Evolutionary conservation across 2,797 vertebrate species (phyloP), one percentile per base, ranked within the genome.

Genomic region (Karalla daura): DNA sequence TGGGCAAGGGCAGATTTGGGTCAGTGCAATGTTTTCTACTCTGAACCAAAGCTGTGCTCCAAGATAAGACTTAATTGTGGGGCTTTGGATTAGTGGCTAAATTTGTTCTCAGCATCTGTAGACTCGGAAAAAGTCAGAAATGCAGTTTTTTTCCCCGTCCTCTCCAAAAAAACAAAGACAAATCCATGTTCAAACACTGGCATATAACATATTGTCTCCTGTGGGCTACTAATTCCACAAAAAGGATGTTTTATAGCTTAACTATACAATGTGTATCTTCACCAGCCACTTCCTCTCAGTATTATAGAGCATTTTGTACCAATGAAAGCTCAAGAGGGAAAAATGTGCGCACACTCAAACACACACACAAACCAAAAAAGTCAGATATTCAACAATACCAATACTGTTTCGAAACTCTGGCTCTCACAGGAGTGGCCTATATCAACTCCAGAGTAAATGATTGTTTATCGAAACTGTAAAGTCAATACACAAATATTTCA

Each of bases 21-120:
- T 78, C 78, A 76, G 79, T 77, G 71, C 66, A 56, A 76, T 73
- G 76, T 71, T 86, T 82, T 72, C 30, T 50, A 32, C 78, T 82
- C 51, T 47, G 50, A 14, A 24, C 64, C 46, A 51, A 85, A 61
- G 76, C 76, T 79, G 72, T 28, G 73, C 51, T 69, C 50, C 7
- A 47, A 86, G 84, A 87, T 85, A 74, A 81, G 55, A 64, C 40
- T 45, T 68, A 74, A 84, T 80, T 70, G 63, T 51, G 52, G 41
- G 36, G 40, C 40, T 76, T 80, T 80, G 68, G 63, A 65, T 56
- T 63, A 37, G 61, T 53, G 41, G 62, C 45, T 52, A 21, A 43
- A 64, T 61, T 63, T 62, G 18, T 60, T 62, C 28, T 51, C 58
- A 30, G 23, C 45, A 54, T 78, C 53, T 72, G 36, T 68, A 36